Base-by-base conservation (phyloP, 2,888 invertebrate species). In the Allolobophora icterica region DNA sequence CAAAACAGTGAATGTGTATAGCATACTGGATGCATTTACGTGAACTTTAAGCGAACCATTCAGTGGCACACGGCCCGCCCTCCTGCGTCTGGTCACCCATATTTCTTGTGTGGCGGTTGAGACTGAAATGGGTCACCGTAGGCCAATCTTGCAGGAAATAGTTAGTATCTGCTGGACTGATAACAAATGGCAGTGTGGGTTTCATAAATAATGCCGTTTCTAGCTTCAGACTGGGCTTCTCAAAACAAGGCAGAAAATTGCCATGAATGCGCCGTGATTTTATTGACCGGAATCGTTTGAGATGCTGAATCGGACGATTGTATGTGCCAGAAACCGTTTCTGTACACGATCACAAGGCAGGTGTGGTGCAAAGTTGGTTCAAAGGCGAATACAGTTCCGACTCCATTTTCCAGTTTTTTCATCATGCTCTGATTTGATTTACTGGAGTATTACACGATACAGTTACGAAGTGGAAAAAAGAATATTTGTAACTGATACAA, bases 161-260 rank as follows among this genome's bases (percentile, higher is more conserved):
- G n/a, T 30, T 71, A 71, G 71, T n/a, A 71, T 71, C 71, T 71
- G 71, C 30, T 71, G 30, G 71, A 1, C 71, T 71, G 71, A 71
- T 71, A 71, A n/a, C 30, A 71, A 71, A 71, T 71, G n/a, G 30
- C 71, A 1, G 30, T 17, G 11, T 71, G 71, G 71, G 30, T 71
- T 71, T 71, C 71, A 71, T 71, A 71, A 71, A 71, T 71, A 71
- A 71, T n/a, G 30, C 30, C 71, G 71, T n/a, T 71, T 71, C 71
- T n/a, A 71, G 71, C n/a, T 71, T 71, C 71, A n/a, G 30, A 30
- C 71, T 17, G 0, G 71, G 71, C 71, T 71, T 71, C n/a, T 71
- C n/a, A 13, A 71, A n/a, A 71, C 71, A 71, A 71, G 71, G 71
- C n/a, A 71, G 71, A 71, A 71, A 71, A 71, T 71, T 71, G 71